A percentile compares a stretch with the other conserved stretches of the same genome.
phyloP scores from a whole-genome alignment of 2,797 vertebrate genomes.

The Coreius guichenoti region DNA sequence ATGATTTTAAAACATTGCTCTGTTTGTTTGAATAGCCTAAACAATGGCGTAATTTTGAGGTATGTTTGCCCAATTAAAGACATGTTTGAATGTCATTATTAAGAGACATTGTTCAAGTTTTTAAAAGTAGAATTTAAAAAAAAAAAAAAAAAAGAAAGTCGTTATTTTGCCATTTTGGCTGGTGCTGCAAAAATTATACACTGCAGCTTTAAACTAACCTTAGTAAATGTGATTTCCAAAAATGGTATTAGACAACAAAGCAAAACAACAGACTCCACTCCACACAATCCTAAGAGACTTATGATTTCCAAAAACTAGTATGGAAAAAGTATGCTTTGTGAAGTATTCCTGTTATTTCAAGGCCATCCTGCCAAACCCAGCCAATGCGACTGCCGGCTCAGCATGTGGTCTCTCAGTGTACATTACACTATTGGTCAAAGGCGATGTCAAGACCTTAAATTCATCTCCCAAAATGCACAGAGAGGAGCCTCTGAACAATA shows the following conservation, averaged over 20 bases:
- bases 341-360: slow-evolving; percentile 9
- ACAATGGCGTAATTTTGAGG: neutral
- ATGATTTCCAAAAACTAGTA: neutral
- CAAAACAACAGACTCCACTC: neutral
- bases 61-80: neutral
- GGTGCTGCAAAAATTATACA: neutral
- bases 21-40: neutral
- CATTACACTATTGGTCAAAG: slow-evolving; percentile 39
- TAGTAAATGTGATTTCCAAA: neutral
- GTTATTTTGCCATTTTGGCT: neutral
- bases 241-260: neutral
- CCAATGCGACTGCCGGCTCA: neutral
- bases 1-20: neutral
- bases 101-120: neutral
- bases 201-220: neutral
- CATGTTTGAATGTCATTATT: neutral
- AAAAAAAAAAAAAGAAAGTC: neutral
- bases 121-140: neutral
- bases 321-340: neutral
- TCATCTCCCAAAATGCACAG: slow-evolving; percentile 28
- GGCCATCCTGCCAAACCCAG: slow-evolving; percentile 24
- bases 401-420: slow-evolving; percentile 24
- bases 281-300: neutral
- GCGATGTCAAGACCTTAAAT: slow-evolving; percentile 30
- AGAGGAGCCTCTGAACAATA: slow-evolving; percentile 28